phyloP scores from a whole-genome alignment of 2,797 vertebrate species.

The Vespertilio murinus region DNA sequence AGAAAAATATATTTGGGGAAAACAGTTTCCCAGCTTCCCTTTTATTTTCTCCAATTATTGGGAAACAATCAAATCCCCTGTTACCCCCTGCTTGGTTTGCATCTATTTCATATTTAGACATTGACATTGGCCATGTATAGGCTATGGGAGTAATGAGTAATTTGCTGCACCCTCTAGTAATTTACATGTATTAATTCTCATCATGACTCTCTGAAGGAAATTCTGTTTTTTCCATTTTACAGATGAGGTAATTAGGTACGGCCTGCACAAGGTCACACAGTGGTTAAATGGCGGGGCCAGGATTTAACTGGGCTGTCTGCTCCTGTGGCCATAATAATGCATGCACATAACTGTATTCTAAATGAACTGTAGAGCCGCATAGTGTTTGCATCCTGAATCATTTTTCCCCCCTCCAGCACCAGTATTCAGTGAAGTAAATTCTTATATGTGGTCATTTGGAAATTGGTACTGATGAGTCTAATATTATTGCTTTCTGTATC shows the following conservation, averaged over 20 bases:
- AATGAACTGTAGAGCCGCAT: not conserved
- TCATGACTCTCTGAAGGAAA: not conserved
- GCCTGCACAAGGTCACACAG: not conserved
- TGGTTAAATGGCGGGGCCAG: not conserved
- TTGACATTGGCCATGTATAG: not conserved
- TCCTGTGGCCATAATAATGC: not conserved
- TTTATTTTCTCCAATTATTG: not conserved
- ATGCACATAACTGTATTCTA: not conserved
- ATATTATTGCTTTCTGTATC: not conserved
- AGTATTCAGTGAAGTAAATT: not conserved
- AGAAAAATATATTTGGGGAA: not conserved
- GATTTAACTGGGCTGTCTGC: not conserved
- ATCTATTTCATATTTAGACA: not conserved
- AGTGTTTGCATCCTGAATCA: not conserved
- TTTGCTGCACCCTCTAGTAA: not conserved
- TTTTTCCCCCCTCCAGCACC: not conserved
- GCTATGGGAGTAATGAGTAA: not conserved
- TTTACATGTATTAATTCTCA: not conserved
- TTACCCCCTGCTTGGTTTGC: not conserved
- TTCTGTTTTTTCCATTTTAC: not conserved
- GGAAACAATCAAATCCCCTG: not conserved
- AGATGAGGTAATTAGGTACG: not conserved
- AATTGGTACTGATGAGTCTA: not conserved
- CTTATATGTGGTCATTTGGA: not conserved
- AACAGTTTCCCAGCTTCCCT: not conserved